Evolutionary conservation across 2,113 vertebrate species (phyloP).

Genomic region (Pygoscelis antarcticus): DNA sequence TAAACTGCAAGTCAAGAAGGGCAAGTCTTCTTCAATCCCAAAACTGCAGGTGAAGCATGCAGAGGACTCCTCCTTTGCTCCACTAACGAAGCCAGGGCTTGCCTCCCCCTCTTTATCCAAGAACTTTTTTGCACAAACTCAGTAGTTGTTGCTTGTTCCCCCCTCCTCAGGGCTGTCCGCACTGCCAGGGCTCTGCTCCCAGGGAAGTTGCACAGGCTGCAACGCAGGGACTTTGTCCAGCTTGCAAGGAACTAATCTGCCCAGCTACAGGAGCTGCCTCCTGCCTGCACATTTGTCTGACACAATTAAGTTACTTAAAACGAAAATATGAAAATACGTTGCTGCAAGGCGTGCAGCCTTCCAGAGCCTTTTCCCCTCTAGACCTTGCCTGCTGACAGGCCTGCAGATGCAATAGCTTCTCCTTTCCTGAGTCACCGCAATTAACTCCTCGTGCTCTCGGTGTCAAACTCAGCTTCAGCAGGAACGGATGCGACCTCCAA

Average conservation of each 20-base stretch:
- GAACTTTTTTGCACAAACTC: neutral
- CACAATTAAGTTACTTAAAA: neutral
- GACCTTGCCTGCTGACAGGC: neutral
- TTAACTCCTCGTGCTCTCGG: neutral
- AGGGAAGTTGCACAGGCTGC: neutral
- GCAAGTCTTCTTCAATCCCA: neutral
- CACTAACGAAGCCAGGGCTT: neutral
- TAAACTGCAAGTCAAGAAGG: neutral
- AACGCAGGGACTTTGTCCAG: neutral
- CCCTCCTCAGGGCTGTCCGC: rapidly evolving
- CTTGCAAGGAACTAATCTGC: neutral
- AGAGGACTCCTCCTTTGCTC: neutral
- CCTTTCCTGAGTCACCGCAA: neutral
- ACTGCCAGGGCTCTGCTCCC: neutral
- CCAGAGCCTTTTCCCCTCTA: neutral
- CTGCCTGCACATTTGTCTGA: neutral
- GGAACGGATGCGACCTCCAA: neutral
- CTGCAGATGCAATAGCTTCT: neutral
- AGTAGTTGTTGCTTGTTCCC: neutral
- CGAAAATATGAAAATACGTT: neutral
- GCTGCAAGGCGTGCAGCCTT: neutral
- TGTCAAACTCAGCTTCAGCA: neutral
- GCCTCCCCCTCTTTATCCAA: neutral
- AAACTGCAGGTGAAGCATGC: neutral
- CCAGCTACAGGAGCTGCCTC: neutral